A percentile compares a stretch with the other conserved stretches of the same genome.
Evolutionary conservation across 1,140 invertebrate species (phyloP).

Genomic region (Calliopsis andreniformis): DNA sequence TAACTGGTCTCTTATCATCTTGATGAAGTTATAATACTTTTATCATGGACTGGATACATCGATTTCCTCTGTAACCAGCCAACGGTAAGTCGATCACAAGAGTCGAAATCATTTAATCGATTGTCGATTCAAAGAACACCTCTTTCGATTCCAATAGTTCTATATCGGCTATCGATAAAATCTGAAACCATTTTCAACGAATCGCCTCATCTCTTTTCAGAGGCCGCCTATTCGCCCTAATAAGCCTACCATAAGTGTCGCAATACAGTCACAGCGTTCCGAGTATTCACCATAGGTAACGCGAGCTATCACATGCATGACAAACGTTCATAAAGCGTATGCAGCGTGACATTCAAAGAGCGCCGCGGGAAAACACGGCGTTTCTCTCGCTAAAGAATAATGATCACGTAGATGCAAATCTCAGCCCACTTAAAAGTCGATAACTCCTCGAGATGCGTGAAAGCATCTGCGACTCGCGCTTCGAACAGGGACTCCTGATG

Average conservation of each 20-base stretch:
- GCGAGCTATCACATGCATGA: conserved; percentile 33
- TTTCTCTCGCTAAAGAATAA: conserved; percentile 45
- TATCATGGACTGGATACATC: too few relatives aligned
- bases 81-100: too few relatives aligned
- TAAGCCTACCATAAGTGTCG: neutral
- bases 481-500: neutral
- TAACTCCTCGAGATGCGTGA: conserved; percentile 36
- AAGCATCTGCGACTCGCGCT: conserved; percentile 12
- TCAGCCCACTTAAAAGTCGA: conserved; percentile 49
- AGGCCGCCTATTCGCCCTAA: too few relatives aligned
- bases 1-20: too few relatives aligned
- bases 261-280: neutral
- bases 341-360: conserved; percentile 39
- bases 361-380: conserved; percentile 6
- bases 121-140: too few relatives aligned
- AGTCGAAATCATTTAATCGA: too few relatives aligned
- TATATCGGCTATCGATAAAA: too few relatives aligned
- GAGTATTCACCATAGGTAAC: conserved; percentile 8
- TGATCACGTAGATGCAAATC: conserved; percentile 62
- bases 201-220: too few relatives aligned
- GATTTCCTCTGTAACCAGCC: too few relatives aligned
- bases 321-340: conserved; percentile 31
- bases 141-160: too few relatives aligned
- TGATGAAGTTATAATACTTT: too few relatives aligned
- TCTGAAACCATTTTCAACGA: too few relatives aligned